phyloP scores from a whole-genome alignment of 2,113 vertebrate species.

The Recurvirostra avosetta region DNA sequence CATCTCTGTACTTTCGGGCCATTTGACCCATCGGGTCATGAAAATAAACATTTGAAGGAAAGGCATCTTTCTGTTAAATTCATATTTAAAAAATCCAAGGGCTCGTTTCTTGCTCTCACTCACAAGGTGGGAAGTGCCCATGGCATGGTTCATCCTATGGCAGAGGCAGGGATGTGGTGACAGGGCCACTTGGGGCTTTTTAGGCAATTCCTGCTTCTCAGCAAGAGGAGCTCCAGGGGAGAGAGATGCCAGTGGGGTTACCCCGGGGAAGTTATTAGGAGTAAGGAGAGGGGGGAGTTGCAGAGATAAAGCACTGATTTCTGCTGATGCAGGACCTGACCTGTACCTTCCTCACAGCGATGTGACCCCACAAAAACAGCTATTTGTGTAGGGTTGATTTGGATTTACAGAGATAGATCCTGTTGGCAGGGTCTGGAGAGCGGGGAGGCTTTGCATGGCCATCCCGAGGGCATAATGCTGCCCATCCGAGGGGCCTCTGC shows the following conservation, averaged over 20 bases:
- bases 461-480: background rate
- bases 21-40: background rate
- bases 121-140: rapidly evolving
- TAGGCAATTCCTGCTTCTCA: background rate
- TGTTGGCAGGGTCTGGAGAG: background rate
- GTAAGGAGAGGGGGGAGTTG: background rate
- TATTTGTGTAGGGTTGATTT: background rate
- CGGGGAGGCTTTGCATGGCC: rapidly evolving
- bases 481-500: rapidly evolving
- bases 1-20: background rate
- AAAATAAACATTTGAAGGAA: conserved; percentile 6
- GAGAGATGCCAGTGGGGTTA: background rate
- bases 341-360: rapidly evolving
- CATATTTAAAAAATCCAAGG: background rate
- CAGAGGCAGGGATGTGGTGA: background rate
- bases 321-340: background rate
- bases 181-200: background rate
- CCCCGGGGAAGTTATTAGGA: background rate
- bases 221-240: background rate
- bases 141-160: background rate
- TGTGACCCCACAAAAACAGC: background rate
- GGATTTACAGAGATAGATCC: background rate
- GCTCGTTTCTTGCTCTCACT: rapidly evolving
- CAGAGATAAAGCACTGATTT: background rate
- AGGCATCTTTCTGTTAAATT: background rate